phyloP scores from a whole-genome alignment of 2,797 vertebrate species.

The Melanotaenia nigrans region DNA sequence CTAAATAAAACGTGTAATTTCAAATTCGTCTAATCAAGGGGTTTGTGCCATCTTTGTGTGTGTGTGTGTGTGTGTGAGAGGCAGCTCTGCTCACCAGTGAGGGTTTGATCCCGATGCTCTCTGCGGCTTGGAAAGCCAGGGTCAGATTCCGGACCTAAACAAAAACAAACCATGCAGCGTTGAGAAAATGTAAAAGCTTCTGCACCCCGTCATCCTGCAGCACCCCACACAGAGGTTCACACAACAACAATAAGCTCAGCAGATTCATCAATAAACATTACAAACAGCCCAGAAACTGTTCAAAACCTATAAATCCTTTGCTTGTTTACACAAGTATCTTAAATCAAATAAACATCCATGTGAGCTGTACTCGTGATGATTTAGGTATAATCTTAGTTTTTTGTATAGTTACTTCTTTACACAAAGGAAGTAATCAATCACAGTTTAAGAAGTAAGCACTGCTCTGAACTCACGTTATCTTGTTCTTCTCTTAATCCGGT shows the following conservation, averaged over 20 bases:
- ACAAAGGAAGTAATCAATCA: not conserved
- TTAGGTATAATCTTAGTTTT: not conserved
- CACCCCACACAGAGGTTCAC: slow-evolving; percentile 38
- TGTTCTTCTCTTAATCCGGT: not conserved
- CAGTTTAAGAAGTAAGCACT: not conserved
- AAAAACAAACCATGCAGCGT: slow-evolving; percentile 54
- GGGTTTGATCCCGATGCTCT: slow-evolving; percentile 95
- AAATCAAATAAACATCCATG: slow-evolving; percentile 9
- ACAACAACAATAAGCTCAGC: slow-evolving; percentile 36
- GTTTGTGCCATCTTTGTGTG: slow-evolving; percentile 11
- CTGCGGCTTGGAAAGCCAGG: slow-evolving; percentile 95
- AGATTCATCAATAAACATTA: slow-evolving; percentile 22
- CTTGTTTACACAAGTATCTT: slow-evolving; percentile 39
- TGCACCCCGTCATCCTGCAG: not conserved
- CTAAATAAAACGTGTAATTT: slow-evolving; percentile 26
- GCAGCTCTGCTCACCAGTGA: slow-evolving; percentile 89
- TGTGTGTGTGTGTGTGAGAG: slow-evolving; percentile 24
- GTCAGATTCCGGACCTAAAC: slow-evolving; percentile 91
- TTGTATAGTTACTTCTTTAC: not conserved
- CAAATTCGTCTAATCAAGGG: slow-evolving; percentile 23
- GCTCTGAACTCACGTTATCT: not conserved
- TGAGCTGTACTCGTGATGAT: not conserved
- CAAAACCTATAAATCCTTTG: not conserved
- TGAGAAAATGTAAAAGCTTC: slow-evolving; percentile 8
- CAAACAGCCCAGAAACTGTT: not conserved